A percentile compares a stretch with the other conserved stretches of the same genome.
Evolutionary conservation across 2,888 invertebrate species (phyloP).

Genomic region (Dioctria linearis): DNA sequence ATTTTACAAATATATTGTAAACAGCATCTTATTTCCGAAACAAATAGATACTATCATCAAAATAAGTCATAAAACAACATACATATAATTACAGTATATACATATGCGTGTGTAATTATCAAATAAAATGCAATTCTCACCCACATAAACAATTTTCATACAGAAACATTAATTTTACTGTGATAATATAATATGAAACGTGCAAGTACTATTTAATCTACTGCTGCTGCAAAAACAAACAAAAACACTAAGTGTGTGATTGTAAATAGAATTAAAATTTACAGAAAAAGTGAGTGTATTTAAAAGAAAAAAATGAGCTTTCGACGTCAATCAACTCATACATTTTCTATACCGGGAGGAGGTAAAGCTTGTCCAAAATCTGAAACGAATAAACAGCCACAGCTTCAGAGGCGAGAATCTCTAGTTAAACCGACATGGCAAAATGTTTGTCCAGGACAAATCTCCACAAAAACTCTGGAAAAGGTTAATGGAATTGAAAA

Average conservation of each 20-base stretch:
- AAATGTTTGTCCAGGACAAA: constrained; percentile 69
- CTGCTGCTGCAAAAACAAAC: constrained; percentile 1
- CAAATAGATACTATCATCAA: no score
- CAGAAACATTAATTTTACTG: no score
- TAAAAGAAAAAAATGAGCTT: constrained; percentile 54
- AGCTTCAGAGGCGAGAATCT: constrained; percentile 67
- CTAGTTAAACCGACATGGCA: constrained; percentile 71
- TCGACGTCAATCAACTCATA: constrained; percentile 61
- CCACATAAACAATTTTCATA: no score
- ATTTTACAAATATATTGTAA: no score
- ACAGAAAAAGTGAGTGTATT: neutral
- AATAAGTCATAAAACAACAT: no score
- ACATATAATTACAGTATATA: no score
- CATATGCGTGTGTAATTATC: no score
- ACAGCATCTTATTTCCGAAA: no score
- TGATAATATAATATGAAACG: neutral
- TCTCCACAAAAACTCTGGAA: constrained; percentile 68
- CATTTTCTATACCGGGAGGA: constrained; percentile 57
- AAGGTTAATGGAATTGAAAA: constrained; percentile 67
- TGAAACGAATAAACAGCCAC: constrained; percentile 13
- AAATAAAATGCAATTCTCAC: no score
- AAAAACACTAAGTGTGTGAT: neutral
- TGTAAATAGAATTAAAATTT: no score
- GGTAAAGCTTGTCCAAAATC: neutral
- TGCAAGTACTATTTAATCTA: neutral